phyloP scores from a whole-genome alignment of 2,888 invertebrate species.

The Halocaridina rubra region DNA sequence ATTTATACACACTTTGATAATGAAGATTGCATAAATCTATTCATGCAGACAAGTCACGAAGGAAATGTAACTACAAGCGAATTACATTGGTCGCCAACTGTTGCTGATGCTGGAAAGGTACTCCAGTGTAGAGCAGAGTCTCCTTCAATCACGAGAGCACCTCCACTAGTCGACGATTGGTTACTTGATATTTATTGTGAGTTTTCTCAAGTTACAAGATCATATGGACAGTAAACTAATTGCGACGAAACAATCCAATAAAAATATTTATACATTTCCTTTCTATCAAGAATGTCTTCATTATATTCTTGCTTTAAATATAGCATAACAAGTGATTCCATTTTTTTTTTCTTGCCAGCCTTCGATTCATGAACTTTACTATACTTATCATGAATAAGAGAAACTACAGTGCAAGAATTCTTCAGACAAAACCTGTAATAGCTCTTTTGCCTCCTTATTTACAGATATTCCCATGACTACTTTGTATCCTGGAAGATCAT shows the following conservation, averaged over 20 bases:
- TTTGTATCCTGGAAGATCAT: slow-evolving; percentile 45
- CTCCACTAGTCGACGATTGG: slow-evolving; percentile 35
- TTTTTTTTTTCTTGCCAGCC: background rate
- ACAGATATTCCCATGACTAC: slow-evolving; percentile 44
- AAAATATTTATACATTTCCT: too few relatives aligned
- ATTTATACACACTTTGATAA: too few relatives aligned
- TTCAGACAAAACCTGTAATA: background rate
- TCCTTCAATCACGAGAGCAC: background rate
- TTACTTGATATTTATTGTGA: slow-evolving; percentile 44
- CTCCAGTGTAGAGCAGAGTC: slow-evolving; percentile 30
- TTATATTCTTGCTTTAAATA: background rate
- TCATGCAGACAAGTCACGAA: slow-evolving; percentile 40
- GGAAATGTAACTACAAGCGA: slow-evolving; percentile 52
- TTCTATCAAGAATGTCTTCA: too few relatives aligned
- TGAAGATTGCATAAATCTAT: too few relatives aligned
- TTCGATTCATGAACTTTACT: too few relatives aligned
- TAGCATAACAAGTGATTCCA: background rate
- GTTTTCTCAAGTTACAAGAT: slow-evolving; percentile 6
- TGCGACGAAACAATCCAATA: background rate
- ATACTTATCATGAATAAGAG: background rate
- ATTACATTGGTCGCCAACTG: slow-evolving; percentile 30
- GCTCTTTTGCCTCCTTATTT: background rate
- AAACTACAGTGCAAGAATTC: too few relatives aligned
- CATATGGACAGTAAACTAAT: too few relatives aligned
- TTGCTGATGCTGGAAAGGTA: slow-evolving; percentile 29